A percentile compares a stretch with the other conserved stretches of the same genome.
phyloP scores from a whole-genome alignment of 2,113 vertebrate species.

The Stercorarius parasiticus region DNA sequence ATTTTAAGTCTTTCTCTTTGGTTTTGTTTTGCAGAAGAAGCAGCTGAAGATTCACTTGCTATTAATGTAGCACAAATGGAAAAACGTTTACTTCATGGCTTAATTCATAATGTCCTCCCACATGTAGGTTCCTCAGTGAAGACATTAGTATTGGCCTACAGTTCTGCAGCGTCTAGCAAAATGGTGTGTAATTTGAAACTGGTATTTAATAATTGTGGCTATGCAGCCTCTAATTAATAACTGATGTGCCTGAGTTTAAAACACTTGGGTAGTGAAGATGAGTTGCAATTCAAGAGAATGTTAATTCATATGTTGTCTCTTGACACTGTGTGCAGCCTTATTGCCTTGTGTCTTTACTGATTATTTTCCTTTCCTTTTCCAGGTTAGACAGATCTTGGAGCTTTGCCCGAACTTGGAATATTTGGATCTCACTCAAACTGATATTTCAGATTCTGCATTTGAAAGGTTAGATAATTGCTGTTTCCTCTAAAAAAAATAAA shows the following conservation, averaged over 20 bases:
- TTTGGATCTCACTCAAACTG: slow-evolving; percentile 94
- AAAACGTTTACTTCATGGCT: slow-evolving; percentile 88
- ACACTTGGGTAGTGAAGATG: background rate
- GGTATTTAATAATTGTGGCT: background rate
- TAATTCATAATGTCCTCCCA: slow-evolving; percentile 91
- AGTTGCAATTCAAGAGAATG: background rate
- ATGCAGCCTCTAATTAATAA: background rate
- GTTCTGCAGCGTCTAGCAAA: slow-evolving; percentile 92
- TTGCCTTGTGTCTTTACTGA: background rate
- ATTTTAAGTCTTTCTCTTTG: background rate
- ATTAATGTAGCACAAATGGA: slow-evolving; percentile 87
- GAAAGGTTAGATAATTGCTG: slow-evolving; percentile 75
- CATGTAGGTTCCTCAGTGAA: slow-evolving; percentile 87
- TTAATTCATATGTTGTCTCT: background rate
- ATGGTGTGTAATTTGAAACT: slow-evolving; percentile 81
- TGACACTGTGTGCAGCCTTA: background rate
- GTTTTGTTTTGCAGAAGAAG: slow-evolving; percentile 79
- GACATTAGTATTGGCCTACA: slow-evolving; percentile 92
- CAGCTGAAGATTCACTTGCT: slow-evolving; percentile 77
- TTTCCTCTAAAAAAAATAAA: background rate
- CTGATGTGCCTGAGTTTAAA: background rate
- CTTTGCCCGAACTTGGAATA: slow-evolving; percentile 91
- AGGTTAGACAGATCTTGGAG: slow-evolving; percentile 94
- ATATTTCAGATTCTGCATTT: slow-evolving; percentile 86
- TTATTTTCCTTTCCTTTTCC: background rate